Evolutionary conservation across 2,113 vertebrate genomes (phyloP).

Genomic region (Podiceps cristatus): DNA sequence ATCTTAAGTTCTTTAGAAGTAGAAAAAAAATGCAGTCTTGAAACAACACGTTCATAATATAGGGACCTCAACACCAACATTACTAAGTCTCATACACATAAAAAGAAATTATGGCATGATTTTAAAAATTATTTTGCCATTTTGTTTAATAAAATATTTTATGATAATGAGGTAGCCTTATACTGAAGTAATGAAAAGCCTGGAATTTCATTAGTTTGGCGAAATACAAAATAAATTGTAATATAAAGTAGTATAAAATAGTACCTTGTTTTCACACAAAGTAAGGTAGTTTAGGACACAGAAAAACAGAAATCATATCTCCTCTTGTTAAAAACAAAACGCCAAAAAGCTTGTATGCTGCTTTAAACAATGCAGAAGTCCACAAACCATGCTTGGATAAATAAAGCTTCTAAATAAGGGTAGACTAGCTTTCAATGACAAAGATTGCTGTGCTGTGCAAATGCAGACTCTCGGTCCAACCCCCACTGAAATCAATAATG

Average conservation of each 20-base stretch:
- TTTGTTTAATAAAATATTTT: background rate
- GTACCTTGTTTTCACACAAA: background rate
- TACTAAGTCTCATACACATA: background rate
- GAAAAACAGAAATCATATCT: rapidly evolving
- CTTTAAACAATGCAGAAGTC: background rate
- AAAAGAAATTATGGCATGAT: background rate
- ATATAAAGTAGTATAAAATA: background rate
- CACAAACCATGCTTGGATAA: background rate
- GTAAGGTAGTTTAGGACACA: background rate
- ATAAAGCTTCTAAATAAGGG: background rate
- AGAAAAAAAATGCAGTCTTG: background rate
- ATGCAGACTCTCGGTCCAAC: background rate
- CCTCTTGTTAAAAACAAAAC: background rate
- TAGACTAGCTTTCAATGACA: background rate
- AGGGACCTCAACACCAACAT: background rate
- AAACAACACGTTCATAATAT: background rate
- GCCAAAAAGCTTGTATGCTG: background rate
- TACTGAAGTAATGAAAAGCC: background rate
- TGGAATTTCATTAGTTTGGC: background rate
- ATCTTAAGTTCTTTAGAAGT: background rate
- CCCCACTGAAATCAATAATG: background rate
- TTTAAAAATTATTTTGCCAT: background rate
- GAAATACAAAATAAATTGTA: background rate
- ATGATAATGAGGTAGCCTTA: background rate
- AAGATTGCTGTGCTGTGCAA: background rate